phyloP scores from a whole-genome alignment of 2,797 vertebrate genomes.

The Schizopygopsis malacanthus region DNA sequence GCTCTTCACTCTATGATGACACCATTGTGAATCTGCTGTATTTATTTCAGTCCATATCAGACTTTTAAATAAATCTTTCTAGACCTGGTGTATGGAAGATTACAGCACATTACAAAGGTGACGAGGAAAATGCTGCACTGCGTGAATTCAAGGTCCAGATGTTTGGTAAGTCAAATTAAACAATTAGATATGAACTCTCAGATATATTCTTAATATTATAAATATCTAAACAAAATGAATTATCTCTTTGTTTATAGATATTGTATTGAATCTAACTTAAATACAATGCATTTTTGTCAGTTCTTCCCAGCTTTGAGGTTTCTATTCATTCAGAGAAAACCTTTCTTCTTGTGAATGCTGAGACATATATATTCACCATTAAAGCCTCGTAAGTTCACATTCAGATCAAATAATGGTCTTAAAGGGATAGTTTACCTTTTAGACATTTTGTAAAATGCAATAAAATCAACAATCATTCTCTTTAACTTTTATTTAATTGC shows the following conservation, averaged over 20 bases:
- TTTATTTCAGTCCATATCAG: background rate
- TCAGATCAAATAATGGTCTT: background rate
- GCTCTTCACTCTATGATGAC: background rate
- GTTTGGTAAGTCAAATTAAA: slow-evolving; percentile 75
- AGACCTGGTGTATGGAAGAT: slow-evolving; percentile 85
- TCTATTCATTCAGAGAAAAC: slow-evolving; percentile 69
- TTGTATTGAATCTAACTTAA: slow-evolving; percentile 5
- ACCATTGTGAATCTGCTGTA: background rate
- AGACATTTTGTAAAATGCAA: background rate
- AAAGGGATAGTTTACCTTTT: background rate
- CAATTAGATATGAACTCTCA: background rate
- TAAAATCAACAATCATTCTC: background rate
- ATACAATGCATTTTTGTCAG: slow-evolving; percentile 64
- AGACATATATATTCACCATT: slow-evolving; percentile 71
- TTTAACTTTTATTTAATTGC: too few relatives aligned
- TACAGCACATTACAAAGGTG: slow-evolving; percentile 73
- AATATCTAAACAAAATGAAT: background rate
- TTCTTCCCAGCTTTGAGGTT: slow-evolving; percentile 88
- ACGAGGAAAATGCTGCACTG: slow-evolving; percentile 68
- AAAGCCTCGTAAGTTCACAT: slow-evolving; percentile 72
- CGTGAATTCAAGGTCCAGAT: slow-evolving; percentile 83
- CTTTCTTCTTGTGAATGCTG: slow-evolving; percentile 71
- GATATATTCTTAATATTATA: background rate
- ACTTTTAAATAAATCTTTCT: background rate
- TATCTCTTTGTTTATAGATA: background rate